Base-by-base conservation (phyloP, 2,797 vertebrate species). In the Pangasius mekongensis region DNA sequence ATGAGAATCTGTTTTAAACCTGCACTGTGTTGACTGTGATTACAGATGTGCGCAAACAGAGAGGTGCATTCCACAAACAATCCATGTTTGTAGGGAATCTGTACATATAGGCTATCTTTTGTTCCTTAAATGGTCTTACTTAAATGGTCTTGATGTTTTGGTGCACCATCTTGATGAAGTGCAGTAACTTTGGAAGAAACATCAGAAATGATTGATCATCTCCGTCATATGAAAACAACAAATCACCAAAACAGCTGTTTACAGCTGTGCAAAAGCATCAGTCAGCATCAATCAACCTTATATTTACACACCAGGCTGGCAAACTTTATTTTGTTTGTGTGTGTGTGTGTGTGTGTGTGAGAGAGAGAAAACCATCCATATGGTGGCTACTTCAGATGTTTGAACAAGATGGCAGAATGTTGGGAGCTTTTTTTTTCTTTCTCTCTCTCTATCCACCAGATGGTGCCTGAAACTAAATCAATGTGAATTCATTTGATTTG, bases 361-460 rank as follows among this genome's bases (percentile, higher is more conserved):
- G 36, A 36, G 36, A 8, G 8, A 30, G 54, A 56, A 30, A 56
- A 22, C 16, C 3, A 54, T 66, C 47, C 78, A 86, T 83, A 47
- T 49, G 39, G 9, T 78, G 71, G 67, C 60, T 67, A 85, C 33
- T 54, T 87, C 24, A 84, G 64, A 84, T 84, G 62, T 86, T 71
- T 86, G 30, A 39, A 88, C 87, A 89, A 89, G 85, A 91, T 90
- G 87, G 87, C 87, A 91, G 89, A 87, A 89, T 88, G 47, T 69
- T 67, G 36, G 24, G 36, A 18, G 27, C 1, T 49, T 87, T 78
- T 77, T 82, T 66, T 33, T 54, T 78, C 24, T 60, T 2, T 18
- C 66, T 7, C 16, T 60, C 56, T 47, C 82, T 11, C 14, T 66
- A 49, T 77, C 82, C 85, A 90, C 86, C 89, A 91, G 84, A 89